phyloP scores from a whole-genome alignment of 1,140 invertebrate genomes.

The Trichonephila clavipes region DNA sequence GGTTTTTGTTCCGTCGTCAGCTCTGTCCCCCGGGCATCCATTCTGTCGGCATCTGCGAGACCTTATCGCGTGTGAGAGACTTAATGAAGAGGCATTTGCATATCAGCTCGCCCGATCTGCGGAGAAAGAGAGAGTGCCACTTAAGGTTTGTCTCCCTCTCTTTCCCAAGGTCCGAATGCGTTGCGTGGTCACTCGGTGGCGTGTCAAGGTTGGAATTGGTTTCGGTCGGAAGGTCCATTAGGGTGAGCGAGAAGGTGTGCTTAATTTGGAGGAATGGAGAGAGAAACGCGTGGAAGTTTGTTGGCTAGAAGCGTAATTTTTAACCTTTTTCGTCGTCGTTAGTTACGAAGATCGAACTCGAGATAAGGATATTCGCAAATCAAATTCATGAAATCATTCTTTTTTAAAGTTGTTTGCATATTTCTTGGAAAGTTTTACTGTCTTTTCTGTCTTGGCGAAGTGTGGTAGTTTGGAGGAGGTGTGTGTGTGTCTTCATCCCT shows the following conservation, averaged over 20 bases:
- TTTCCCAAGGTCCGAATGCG: background rate
- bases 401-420: too few species aligned
- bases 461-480: too few species aligned
- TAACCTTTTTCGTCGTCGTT: background rate
- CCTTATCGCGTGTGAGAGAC: background rate
- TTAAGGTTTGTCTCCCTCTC: background rate
- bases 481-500: too few species aligned
- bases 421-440: too few species aligned
- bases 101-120: background rate
- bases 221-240: background rate
- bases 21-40: background rate
- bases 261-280: background rate
- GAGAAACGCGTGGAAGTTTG: background rate
- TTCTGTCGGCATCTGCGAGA: background rate
- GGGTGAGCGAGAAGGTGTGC: background rate
- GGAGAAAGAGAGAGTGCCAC: background rate
- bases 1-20: background rate
- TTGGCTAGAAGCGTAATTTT: background rate
- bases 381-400: too few species aligned
- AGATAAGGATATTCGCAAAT: too few species aligned
- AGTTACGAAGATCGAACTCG: too few species aligned
- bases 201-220: slow-evolving; percentile 10
- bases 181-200: slow-evolving; percentile 16
- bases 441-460: too few species aligned
- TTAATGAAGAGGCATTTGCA: slow-evolving; percentile 19